Evolutionary conservation across 2,888 invertebrate genomes (phyloP).

Genomic region (Operophtera brumata): DNA sequence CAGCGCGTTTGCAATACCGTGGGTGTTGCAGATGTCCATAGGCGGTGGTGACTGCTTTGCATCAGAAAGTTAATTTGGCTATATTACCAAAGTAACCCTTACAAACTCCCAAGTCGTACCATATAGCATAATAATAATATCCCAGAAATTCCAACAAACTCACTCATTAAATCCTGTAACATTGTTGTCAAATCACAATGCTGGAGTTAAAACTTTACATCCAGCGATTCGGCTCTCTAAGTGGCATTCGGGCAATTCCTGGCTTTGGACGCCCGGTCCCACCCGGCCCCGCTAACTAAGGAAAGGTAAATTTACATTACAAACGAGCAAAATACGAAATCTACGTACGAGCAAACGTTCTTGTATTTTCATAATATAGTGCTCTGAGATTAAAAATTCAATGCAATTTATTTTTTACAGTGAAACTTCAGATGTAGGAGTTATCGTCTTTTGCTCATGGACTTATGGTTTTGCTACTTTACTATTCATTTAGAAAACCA

Average conservation of each 20-base stretch:
- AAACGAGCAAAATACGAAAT: conserved; percentile 61
- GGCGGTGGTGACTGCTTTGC: too few species aligned
- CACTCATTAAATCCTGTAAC: conserved; percentile 4
- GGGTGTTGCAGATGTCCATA: too few species aligned
- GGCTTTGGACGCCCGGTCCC: conserved; percentile 41
- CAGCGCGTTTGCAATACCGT: too few species aligned
- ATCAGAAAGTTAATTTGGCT: too few species aligned
- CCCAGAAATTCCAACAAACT: conserved; percentile 1
- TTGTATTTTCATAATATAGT: conserved; percentile 45
- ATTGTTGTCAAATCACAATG: conserved; percentile 19
- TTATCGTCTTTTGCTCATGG: background rate
- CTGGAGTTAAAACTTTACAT: conserved; percentile 49
- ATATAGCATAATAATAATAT: background rate
- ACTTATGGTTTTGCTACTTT: too few species aligned
- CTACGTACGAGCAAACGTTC: conserved; percentile 45
- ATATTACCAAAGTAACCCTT: too few species aligned
- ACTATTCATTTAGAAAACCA: too few species aligned
- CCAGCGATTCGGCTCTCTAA: conserved; percentile 33
- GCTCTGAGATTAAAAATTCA: conserved; percentile 27
- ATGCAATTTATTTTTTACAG: too few species aligned
- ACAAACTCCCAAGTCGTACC: too few species aligned
- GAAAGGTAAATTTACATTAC: conserved; percentile 66
- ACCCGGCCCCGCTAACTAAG: conserved; percentile 54
- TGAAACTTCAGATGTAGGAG: background rate
- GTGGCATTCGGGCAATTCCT: conserved; percentile 42